Evolutionary conservation across 2,113 vertebrate genomes (phyloP), one percentile per base, ranked within the genome.

Genomic region (Solea solea): DNA sequence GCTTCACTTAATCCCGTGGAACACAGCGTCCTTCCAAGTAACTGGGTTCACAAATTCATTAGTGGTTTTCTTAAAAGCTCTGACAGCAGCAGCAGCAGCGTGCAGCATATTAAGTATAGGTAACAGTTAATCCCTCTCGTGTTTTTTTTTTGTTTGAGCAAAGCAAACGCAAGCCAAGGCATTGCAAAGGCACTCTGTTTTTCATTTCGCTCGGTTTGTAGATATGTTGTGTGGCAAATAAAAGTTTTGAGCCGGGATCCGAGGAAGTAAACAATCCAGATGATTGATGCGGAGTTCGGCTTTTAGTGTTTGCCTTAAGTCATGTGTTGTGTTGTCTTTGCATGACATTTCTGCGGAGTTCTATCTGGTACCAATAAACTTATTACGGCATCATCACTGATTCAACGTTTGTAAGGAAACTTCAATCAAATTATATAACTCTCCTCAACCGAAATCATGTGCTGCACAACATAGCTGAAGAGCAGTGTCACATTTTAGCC

Each of bases 1-100:
- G 56, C 49, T 72, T 57, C 28, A 75, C 8, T 64, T 57, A 64
- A 71, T 41, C 28, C 73, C 44, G 61, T 75, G 67, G 80, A 86
- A 85, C 80, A 79, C 13, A 0, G 15, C 11, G 75, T 91, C 57
- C 76, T 74, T 81, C 85, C 76, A 86, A 88, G 57, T 52, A 55
- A 69, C 49, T 52, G 59, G 16, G 16, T 72, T 72, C 64, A 69
- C 51, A 80, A 50, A 81, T 70, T 41, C 46, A 75, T 77, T 51
- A 42, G 71, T 73, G 65, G 61, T 75, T 78, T 78, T 49, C 64
- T 16, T 67, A 60, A 79, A 61, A 69, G 69, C 41, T 78, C 15
- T 41, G 15, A 79, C 40, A 62, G 64, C 13, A 41, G 56, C 58
- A 69, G 45, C 34, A n/a, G 14, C 15, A 50, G 5, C 5, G 9